Evolutionary conservation across 2,797 vertebrate species (phyloP).

Genomic region (Arnoldichthys spilopterus): DNA sequence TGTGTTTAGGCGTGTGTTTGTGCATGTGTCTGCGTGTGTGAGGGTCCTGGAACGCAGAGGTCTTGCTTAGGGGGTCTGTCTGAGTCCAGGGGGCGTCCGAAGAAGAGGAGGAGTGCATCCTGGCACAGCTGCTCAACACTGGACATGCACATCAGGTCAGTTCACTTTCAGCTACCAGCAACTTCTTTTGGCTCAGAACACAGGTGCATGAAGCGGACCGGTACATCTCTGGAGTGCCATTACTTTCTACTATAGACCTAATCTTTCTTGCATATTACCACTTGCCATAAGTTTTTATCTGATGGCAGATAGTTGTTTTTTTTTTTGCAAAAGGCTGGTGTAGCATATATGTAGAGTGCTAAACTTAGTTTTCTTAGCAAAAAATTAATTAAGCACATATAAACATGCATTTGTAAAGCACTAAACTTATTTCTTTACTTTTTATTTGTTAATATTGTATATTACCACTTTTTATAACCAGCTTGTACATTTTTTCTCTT

Average conservation of each 20-base stretch:
- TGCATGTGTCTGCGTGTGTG: slow-evolving; percentile 13
- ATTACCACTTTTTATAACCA: not conserved
- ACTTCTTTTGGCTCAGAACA: not conserved
- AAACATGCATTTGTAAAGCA: too few species aligned
- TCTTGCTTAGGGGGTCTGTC: slow-evolving; percentile 41
- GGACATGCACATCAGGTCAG: slow-evolving; percentile 86
- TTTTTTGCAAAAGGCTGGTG: not conserved
- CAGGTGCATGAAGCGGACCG: not conserved
- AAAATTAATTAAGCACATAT: too few species aligned
- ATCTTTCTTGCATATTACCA: not conserved
- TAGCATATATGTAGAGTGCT: not conserved
- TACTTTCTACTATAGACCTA: not conserved
- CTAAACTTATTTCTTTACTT: too few species aligned
- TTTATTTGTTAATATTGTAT: not conserved
- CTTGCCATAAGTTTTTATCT: not conserved
- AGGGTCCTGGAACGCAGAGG: slow-evolving; percentile 49
- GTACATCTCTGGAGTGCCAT: not conserved
- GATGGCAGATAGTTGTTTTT: not conserved
- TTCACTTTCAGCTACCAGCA: slow-evolving; percentile 52
- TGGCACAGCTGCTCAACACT: slow-evolving; percentile 59
- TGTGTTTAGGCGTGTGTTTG: slow-evolving; percentile 42
- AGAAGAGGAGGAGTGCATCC: slow-evolving; percentile 44
- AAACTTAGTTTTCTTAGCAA: too few species aligned
- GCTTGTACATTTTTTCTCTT: not conserved
- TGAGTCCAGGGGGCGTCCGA: slow-evolving; percentile 36